These are phyloP conservation scores for Typhlichthys subterraneus DNA, from an alignment of 2,797 vertebrate genomes.

Conservation along the genomic window DNA sequence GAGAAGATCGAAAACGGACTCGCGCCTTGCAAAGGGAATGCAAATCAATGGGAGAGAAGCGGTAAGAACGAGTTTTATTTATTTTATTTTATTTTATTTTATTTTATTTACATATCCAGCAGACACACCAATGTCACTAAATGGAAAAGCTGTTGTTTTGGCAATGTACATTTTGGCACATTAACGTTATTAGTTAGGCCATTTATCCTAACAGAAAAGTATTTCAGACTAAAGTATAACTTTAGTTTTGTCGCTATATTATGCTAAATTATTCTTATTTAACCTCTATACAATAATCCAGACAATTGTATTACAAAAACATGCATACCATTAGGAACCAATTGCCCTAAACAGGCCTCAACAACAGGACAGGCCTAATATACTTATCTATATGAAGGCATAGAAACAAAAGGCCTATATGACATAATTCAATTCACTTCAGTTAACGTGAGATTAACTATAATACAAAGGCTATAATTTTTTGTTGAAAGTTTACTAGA, in stretches of 20 bases:
- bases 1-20: constrained; percentile 93
- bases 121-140: neutral
- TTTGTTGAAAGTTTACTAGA: neutral
- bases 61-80: constrained; percentile 76
- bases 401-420: too few species aligned
- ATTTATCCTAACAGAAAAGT: neutral
- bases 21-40: constrained; percentile 91
- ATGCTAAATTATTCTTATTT: too few species aligned
- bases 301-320: too few species aligned
- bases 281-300: too few species aligned
- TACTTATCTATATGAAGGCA: too few species aligned
- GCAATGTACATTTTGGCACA: neutral
- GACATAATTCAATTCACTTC: too few species aligned
- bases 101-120: neutral
- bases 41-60: constrained; percentile 96
- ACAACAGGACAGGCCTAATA: too few species aligned
- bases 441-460: neutral
- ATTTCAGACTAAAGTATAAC: neutral
- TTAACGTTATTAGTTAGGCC: neutral
- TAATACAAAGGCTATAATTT: neutral
- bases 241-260: too few species aligned
- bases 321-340: too few species aligned
- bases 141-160: too few species aligned
- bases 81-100: neutral
- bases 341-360: too few species aligned